Base-by-base conservation (phyloP, 2,113 vertebrate species). In the Delphinus delphis region DNA sequence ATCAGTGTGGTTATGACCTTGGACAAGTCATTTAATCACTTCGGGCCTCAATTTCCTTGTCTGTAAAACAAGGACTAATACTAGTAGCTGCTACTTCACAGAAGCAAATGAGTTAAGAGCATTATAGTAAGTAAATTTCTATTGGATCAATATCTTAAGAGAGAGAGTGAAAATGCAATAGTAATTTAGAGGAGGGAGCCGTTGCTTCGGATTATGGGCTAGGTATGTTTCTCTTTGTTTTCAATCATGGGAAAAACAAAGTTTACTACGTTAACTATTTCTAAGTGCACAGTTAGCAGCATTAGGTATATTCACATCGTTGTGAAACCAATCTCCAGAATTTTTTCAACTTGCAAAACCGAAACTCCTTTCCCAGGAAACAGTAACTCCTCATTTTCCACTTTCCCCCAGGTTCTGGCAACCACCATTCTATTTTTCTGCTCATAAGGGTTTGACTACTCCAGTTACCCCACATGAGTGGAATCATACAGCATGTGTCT, bases 171-270 rank as follows among this genome's bases (percentile, higher is more conserved):
- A 77, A 80, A 63, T 90, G 20, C 13, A 71, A 18, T 68, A 41
- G 41, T 70, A 68, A 92, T 90, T 88, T 85, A 85, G 55, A 85
- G 65, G 44, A 88, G 10, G 87, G 31, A 79, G 8, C 47, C 41
- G 13, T 62, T 79, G 31, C 25, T 65, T 77, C 67, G 26, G 31
- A 63, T 88, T 63, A 41, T 53, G 31, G 23, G 23, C 33, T 83
- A 71, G 23, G 25, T 79, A 14, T n/a, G 36, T 73, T 23, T 67
- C 33, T 93, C 12, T 44, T n/a, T 81, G 14, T 50, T 94, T 95
- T 86, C 44, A 36, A 6, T 73, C 76, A 44, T 67, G n/a, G 44
- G 33, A 86, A 53, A 17, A 12, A 11, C 38, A 62, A 93, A 81
- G 58, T 76, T 53, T n/a, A 53, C 23, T 8, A 3, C 11, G 3